These are phyloP conservation scores for Formica selysi DNA, from an alignment of 1,140 invertebrate species.

Conservation along the genomic window DNA sequence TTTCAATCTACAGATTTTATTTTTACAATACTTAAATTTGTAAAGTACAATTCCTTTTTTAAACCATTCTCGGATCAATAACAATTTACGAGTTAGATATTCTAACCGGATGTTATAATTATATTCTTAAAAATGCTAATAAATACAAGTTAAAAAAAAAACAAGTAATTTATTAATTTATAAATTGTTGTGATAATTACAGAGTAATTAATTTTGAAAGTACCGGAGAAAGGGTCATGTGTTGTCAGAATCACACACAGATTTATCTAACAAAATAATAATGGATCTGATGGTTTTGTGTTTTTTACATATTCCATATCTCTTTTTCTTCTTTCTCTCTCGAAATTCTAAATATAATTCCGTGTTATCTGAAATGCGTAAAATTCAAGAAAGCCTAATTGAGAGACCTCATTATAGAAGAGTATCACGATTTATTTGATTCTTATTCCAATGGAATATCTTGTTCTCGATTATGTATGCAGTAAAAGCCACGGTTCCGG, in stretches of 20 bases:
- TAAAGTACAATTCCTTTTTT: neutral
- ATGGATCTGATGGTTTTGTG: neutral
- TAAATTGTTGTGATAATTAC: no score
- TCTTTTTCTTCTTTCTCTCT: neutral
- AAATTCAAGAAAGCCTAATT: neutral
- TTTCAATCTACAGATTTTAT: no score
- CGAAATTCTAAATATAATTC: neutral
- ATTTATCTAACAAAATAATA: constrained; percentile 2
- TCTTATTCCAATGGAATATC: neutral
- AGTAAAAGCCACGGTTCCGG: neutral
- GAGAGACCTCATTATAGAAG: neutral
- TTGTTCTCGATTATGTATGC: neutral
- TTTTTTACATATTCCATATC: neutral
- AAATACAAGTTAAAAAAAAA: no score
- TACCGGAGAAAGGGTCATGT: neutral
- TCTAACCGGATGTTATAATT: neutral
- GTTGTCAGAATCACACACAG: neutral
- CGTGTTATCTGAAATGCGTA: neutral
- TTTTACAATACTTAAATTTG: no score
- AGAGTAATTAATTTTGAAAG: no score
- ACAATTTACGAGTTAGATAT: neutral
- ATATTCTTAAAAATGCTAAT: neutral
- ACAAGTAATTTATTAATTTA: no score
- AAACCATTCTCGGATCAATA: neutral
- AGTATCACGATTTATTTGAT: neutral